These are phyloP conservation scores for Prunella fulvescens DNA, from an alignment of 2,113 vertebrate species.

Conservation along the genomic window DNA sequence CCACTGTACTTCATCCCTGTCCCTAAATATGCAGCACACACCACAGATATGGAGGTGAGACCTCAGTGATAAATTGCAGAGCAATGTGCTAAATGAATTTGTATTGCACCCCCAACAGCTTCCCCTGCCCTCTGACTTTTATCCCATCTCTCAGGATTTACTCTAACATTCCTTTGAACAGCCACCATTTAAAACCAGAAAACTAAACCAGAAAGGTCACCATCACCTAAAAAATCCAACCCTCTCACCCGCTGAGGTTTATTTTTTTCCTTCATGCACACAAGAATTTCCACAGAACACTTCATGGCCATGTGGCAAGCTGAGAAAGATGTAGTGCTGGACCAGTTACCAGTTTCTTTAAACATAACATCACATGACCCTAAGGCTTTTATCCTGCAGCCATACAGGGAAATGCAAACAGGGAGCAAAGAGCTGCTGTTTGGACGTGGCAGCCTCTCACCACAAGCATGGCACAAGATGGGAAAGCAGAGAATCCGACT, in stretches of 20 bases:
- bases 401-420: not conserved
- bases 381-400: not conserved
- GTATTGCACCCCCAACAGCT: not conserved
- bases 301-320: not conserved
- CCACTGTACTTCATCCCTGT: not conserved
- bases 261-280: not conserved
- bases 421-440: not conserved
- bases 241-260: not conserved
- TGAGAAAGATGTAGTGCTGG: not conserved
- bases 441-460: not conserved
- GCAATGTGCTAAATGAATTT: constrained; percentile 15
- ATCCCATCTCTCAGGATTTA: constrained; percentile 19
- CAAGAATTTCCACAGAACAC: not conserved
- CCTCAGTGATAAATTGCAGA: not conserved
- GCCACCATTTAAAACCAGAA: not conserved
- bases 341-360: not conserved
- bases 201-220: not conserved
- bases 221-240: not conserved
- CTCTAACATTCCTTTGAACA: not conserved
- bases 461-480: not conserved
- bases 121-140: constrained; percentile 11
- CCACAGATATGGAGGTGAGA: not conserved
- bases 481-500: not conserved
- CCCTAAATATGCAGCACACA: not conserved
- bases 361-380: not conserved